These are phyloP conservation scores for Sweltsa coloradensis DNA, from an alignment of 1,140 invertebrate genomes.

Conservation along the genomic window DNA sequence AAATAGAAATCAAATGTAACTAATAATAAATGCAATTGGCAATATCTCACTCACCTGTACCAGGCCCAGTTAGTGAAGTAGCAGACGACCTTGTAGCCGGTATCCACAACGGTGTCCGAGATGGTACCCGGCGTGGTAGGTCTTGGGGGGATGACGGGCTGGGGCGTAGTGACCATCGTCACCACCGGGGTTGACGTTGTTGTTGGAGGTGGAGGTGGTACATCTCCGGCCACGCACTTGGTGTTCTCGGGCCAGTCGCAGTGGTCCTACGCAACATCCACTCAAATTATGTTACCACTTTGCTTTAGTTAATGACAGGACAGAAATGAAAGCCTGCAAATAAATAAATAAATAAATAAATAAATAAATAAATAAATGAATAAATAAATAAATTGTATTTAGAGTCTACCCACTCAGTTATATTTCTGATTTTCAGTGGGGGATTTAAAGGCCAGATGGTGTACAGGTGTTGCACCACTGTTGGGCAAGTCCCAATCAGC, in stretches of 20 bases:
- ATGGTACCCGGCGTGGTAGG: constrained; percentile 16
- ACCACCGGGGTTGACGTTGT: constrained; percentile 9
- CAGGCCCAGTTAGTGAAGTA: constrained; percentile 67
- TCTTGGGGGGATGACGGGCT: constrained; percentile 13
- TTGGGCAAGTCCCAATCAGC: no score
- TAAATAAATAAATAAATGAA: no score
- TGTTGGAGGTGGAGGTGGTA: constrained; percentile 16
- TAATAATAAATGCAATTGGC: no score
- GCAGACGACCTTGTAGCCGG: constrained; percentile 46
- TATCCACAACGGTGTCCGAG: constrained; percentile 19
- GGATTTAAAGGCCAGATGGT: no score
- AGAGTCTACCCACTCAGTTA: no score
- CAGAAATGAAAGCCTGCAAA: no score
- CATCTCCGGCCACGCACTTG: constrained; percentile 30
- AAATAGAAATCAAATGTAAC: no score
- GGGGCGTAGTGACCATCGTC: constrained; percentile 17
- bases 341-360: no score
- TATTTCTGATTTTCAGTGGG: no score
- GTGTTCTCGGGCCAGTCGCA: constrained; percentile 69
- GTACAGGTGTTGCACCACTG: no score
- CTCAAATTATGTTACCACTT: neutral
- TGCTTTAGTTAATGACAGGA: neutral
- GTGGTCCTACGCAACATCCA: constrained; percentile 35
- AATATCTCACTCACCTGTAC: constrained; percentile 38
- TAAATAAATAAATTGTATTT: no score